Percentiles rank a stretch among this genome's conserved stretches.
Evolutionary conservation across 2,888 invertebrate species (phyloP).

Genomic region (Drosophila pullipes): DNA sequence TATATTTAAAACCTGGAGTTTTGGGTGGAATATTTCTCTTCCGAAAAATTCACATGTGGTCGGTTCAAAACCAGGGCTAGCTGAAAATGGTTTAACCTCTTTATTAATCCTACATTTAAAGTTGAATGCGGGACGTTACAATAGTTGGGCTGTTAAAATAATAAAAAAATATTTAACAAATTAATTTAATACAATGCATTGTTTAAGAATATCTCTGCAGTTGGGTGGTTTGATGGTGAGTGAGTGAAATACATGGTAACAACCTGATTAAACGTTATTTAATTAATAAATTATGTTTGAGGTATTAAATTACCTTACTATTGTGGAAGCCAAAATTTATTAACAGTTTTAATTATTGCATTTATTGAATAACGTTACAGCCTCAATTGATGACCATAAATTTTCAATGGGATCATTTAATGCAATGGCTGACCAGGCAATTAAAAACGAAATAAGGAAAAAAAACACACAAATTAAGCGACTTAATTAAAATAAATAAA

Average conservation of each 20-base stretch:
- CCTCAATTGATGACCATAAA: conserved; percentile 37
- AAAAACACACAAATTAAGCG: conserved; percentile 49
- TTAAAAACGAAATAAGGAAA: conserved; percentile 36
- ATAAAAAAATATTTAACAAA: background rate
- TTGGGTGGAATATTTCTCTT: background rate
- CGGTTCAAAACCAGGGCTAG: background rate
- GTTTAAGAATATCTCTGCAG: background rate
- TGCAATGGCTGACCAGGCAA: conserved; percentile 46
- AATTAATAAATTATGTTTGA: conserved; percentile 11
- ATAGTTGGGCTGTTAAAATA: background rate
- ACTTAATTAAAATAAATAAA: conserved; percentile 69
- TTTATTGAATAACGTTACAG: conserved; percentile 21
- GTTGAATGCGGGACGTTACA: background rate
- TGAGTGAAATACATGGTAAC: background rate
- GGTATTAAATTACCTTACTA: conserved; percentile 2
- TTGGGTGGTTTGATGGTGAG: background rate
- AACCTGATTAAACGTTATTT: conserved; percentile 12
- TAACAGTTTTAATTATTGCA: conserved; percentile 22
- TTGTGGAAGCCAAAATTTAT: conserved; percentile 18
- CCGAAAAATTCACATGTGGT: background rate
- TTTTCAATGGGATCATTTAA: conserved; percentile 38
- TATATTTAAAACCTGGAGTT: background rate
- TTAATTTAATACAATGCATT: background rate
- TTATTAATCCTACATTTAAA: background rate
- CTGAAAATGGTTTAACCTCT: background rate